Evolutionary conservation across 2,797 vertebrate genomes (phyloP).

Genomic region (Tachyglossus aculeatus): DNA sequence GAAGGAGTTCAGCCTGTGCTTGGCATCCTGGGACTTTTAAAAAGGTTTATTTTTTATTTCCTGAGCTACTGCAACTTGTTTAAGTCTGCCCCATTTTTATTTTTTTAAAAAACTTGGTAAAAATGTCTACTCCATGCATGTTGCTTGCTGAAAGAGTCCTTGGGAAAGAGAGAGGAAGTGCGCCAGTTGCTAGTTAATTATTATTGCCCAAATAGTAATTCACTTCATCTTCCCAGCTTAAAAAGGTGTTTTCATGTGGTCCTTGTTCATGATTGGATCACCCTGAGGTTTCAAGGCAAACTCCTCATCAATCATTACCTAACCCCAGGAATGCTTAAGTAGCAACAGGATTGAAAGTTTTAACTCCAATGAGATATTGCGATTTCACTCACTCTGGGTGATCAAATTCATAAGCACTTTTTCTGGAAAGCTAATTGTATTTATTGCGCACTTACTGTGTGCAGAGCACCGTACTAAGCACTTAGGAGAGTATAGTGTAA

Average conservation of each 20-base stretch:
- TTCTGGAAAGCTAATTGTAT: too few species aligned
- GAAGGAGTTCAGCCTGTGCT: neutral
- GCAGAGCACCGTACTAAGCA: too few species aligned
- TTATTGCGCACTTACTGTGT: too few species aligned
- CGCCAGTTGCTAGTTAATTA: constrained; percentile 15
- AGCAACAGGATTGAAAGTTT: constrained; percentile 19
- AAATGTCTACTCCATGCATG: constrained; percentile 7
- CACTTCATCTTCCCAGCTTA: constrained; percentile 5
- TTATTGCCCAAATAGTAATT: constrained; percentile 14
- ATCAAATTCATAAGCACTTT: too few species aligned
- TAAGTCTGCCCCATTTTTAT: neutral
- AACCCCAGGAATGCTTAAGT: constrained; percentile 16
- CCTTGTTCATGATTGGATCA: constrained; percentile 9
- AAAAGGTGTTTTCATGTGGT: neutral
- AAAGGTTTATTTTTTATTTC: constrained; percentile 4
- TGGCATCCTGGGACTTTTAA: neutral
- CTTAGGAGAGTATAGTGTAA: too few species aligned
- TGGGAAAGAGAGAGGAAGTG: neutral
- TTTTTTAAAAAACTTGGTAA: neutral
- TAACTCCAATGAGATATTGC: too few species aligned
- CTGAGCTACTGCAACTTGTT: neutral
- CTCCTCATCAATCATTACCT: constrained; percentile 18
- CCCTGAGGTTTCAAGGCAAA: constrained; percentile 2
- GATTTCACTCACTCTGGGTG: too few species aligned
- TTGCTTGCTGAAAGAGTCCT: neutral